Base-by-base conservation (phyloP, 2,888 invertebrate species). In the Drosophila mimica region DNA sequence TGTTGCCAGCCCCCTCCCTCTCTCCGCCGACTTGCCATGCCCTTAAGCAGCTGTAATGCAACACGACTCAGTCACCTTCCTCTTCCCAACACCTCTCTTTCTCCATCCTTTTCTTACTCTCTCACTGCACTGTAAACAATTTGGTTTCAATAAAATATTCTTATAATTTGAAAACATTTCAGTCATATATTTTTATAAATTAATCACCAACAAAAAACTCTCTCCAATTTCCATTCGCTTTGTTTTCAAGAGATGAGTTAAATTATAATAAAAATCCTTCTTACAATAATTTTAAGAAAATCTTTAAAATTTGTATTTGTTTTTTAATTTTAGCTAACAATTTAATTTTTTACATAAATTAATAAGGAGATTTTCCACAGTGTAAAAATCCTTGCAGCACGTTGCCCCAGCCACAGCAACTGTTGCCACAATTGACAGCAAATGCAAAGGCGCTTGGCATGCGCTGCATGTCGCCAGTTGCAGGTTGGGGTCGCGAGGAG, bases 401-500 rank as follows among this genome's bases (percentile, higher is more conserved):
- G 75, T 61, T 62, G 74, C 68, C 40, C 40, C 52, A 40, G 57
- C 64, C 38, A 53, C 64, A 56, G 63, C n/a, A 38, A 56, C 59
- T 59, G 59, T 71, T 68, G 82, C 71, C 63, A 64, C 62, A 82
- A 85, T 85, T 88, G 89, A 85, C 85, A 88, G 88, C 74, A 74
- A 81, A 80, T 82, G 88, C 81, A 89, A 76, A 89, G 85, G 86
- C 88, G 79, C 86, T 82, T 85, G 88, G 81, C 85, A 83, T 85
- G 83, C 86, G 81, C 78, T 56, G 75, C 83, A 81, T 88, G 83
- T 85, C 74, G 75, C 59, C 58, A 52, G 48, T 30, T 51, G 54
- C 25, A 61, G 36, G 11, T 9, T 20, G 52, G 20, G 13, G 15
- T 11, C 48, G 49, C 8, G 28, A 15, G 34, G 28, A 38, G 25